Conservation (phyloP, 2,888 invertebrate genomes). For the Zele albiditarsus region DNA sequence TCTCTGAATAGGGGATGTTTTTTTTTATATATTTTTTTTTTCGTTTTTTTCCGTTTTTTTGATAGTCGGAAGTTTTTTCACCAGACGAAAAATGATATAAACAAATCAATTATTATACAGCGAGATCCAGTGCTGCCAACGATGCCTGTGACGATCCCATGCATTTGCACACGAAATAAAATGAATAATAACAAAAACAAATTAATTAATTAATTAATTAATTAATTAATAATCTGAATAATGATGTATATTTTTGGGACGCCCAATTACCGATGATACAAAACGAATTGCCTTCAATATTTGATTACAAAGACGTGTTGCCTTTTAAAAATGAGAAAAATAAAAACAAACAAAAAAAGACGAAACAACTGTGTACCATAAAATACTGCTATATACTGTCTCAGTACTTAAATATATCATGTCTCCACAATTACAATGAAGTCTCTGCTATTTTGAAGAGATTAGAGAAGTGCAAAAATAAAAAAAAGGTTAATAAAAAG, state of each 20-base stretch:
- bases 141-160: slow-evolving; percentile 69
- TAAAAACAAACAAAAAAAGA: slow-evolving; percentile 47
- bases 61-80: slow-evolving; percentile 38
- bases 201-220: slow-evolving; percentile 35
- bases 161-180: slow-evolving; percentile 58
- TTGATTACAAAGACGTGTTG: slow-evolving; percentile 70
- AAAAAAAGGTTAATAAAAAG: background rate
- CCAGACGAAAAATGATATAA: slow-evolving; percentile 50
- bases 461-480: background rate
- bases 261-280: slow-evolving; percentile 72
- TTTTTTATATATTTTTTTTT: slow-evolving; percentile 17
- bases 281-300: slow-evolving; percentile 71
- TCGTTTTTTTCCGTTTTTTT: background rate
- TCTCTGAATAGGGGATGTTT: slow-evolving; percentile 55
- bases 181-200: slow-evolving; percentile 26
- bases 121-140: slow-evolving; percentile 71
- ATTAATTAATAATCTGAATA: slow-evolving; percentile 39
- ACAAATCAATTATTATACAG: slow-evolving; percentile 54
- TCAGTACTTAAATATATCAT: slow-evolving; percentile 39
- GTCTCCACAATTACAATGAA: slow-evolving; percentile 23
- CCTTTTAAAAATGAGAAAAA: slow-evolving; percentile 67
- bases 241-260: slow-evolving; percentile 59
- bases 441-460: background rate
- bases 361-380: slow-evolving; percentile 22
- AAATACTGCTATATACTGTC: slow-evolving; percentile 13